phyloP scores from a whole-genome alignment of 2,888 invertebrate genomes.

The Drosophila diplacantha region DNA sequence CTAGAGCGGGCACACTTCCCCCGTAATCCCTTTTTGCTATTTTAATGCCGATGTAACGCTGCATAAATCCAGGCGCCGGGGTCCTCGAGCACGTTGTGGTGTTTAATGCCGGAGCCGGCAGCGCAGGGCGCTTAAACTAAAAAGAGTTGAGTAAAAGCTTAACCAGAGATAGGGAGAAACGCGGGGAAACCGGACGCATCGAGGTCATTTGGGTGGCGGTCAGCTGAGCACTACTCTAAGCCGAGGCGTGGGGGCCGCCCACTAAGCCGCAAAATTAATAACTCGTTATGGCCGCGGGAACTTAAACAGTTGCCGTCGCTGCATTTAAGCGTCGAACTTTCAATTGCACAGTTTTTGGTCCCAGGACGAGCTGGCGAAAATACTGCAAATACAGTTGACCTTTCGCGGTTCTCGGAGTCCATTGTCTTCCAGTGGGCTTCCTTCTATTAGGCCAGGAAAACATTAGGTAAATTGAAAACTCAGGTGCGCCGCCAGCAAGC shows the following conservation, averaged over 20 bases:
- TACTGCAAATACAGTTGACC: constrained; percentile 56
- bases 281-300: constrained; percentile 35
- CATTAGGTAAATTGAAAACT: constrained; percentile 64
- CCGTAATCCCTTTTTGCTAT: too few species aligned
- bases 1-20: too few species aligned
- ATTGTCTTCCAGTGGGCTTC: constrained; percentile 52
- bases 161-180: constrained; percentile 11
- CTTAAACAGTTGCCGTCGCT: constrained; percentile 30
- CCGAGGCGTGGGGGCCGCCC: constrained; percentile 15
- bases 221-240: constrained; percentile 19
- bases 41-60: too few species aligned
- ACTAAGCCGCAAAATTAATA: constrained; percentile 41
- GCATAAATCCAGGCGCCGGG: constrained; percentile 60
- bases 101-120: constrained; percentile 53
- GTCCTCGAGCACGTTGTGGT: constrained; percentile 61
- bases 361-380: constrained; percentile 1
- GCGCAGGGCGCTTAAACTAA: constrained; percentile 20
- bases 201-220: constrained; percentile 30
- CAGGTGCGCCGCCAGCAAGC: constrained; percentile 51
- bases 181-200: neutral
- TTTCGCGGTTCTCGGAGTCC: constrained; percentile 41
- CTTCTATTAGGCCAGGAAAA: constrained; percentile 59
- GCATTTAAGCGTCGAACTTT: constrained; percentile 60
- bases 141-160: constrained; percentile 28
- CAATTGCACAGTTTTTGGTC: constrained; percentile 57